Base-by-base conservation (phyloP, 1,140 invertebrate species). In the Phocides pigmalion region DNA sequence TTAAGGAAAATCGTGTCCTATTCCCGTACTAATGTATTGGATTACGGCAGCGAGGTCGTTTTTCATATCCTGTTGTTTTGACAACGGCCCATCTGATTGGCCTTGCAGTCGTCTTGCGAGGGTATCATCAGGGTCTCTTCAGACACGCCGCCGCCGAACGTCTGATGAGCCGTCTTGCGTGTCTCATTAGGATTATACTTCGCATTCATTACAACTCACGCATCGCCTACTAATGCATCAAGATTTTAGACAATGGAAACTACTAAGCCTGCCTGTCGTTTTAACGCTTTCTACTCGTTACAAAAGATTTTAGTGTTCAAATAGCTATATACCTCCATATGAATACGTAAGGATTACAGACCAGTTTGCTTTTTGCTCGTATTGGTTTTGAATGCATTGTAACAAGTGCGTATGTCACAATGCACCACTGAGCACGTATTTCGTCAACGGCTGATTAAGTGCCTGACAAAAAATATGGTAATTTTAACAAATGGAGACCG, bases 1-100 rank as follows among this genome's bases (percentile, higher is more conserved):
- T 88, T 79, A 78, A 73, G 78, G 64, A 82, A 76, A 80, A 82
- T 81, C 49, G 65, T 77, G 87, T 89, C 82, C 83, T 84, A 74
- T 62, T 71, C 70, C 69, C 63, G 70, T 77, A 64, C 73, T 72
- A 70, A 80, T 65, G 71, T 73, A 77, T 86, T 68, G 76, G 76
- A 81, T 85, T 79, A 81, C 71, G 49, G 66, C 62, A 42, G 62
- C 78, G 68, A 87, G 84, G 87, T 76, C 68, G 68, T 62, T 73
- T 69, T 73, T 80, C 72, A 81, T 70, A 87, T 88, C 81, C 87
- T 87, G 80, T 69, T 79, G 76, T 68, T 67, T 81, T 64, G 74
- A 87, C 84, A 89, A 87, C 82, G 75, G 74, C 69, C 71, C 73
- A 72, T 72, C 69, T 59, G 49, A 32, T 17, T 47, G 73, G 50